Percentiles rank a stretch among this genome's conserved stretches.
These are phyloP conservation scores for Panagrolaimus sp. DNA, from an alignment of 1,140 invertebrate species.

Conservation along the genomic window DNA sequence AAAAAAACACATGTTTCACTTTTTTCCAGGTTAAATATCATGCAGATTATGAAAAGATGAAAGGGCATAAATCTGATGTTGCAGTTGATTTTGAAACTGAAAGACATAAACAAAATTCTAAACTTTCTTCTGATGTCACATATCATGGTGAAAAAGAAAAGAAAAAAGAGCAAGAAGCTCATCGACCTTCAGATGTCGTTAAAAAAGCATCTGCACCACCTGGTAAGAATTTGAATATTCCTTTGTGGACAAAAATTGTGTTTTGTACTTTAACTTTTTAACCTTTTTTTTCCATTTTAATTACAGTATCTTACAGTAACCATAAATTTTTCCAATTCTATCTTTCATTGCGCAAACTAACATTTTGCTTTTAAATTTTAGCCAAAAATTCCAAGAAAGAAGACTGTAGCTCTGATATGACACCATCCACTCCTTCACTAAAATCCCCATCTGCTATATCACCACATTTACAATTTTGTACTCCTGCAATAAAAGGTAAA, in stretches of 20 bases:
- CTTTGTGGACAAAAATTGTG: not conserved
- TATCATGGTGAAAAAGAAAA: slow-evolving; percentile 89
- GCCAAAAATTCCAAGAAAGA: too few relatives aligned
- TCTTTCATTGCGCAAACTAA: too few relatives aligned
- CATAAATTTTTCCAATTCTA: too few relatives aligned
- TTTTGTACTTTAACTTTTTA: too few relatives aligned
- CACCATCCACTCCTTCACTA: too few relatives aligned
- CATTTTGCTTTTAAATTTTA: too few relatives aligned
- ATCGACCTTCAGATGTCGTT: slow-evolving; percentile 36
- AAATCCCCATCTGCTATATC: too few relatives aligned
- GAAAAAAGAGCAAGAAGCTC: slow-evolving; percentile 65
- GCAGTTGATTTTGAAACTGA: slow-evolving; percentile 78
- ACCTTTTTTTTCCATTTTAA: too few relatives aligned
- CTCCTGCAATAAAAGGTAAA: too few relatives aligned
- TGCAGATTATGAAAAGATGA: slow-evolving; percentile 92
- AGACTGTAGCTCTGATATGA: too few relatives aligned
- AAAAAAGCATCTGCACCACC: slow-evolving; percentile 19
- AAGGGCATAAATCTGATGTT: slow-evolving; percentile 65
- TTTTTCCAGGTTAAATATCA: slow-evolving; percentile 77
- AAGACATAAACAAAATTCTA: slow-evolving; percentile 82
- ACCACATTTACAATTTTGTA: too few relatives aligned
- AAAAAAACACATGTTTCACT: not conserved
- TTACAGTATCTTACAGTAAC: too few relatives aligned
- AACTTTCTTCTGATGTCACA: slow-evolving; percentile 71
- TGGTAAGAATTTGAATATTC: slow-evolving; percentile 25